A percentile compares a stretch with the other conserved stretches of the same genome.
These are phyloP conservation scores for Paramormyrops kingsleyae DNA, from an alignment of 2,113 vertebrate genomes.

Conservation along the genomic window DNA sequence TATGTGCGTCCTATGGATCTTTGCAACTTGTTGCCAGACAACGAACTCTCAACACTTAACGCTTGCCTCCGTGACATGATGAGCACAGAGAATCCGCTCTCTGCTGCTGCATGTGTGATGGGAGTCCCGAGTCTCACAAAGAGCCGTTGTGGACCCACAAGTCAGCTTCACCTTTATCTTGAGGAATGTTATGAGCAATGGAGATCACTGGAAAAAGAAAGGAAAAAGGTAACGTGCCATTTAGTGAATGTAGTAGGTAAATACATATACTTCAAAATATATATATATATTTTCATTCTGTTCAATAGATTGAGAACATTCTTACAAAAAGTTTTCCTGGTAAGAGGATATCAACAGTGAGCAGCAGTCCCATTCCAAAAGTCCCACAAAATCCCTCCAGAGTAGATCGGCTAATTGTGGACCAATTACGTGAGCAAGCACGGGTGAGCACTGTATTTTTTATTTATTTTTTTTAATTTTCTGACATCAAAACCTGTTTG, in stretches of 20 bases:
- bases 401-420: constrained; percentile 56
- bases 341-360: constrained; percentile 33
- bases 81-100: constrained; percentile 43
- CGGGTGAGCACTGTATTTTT: constrained; percentile 44
- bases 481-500: neutral
- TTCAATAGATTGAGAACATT: constrained; percentile 48
- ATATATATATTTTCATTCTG: constrained; percentile 7
- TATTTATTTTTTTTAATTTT: neutral
- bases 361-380: constrained; percentile 39
- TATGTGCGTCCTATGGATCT: constrained; percentile 36
- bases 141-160: constrained; percentile 49
- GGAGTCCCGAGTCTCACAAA: constrained; percentile 38
- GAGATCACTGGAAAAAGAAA: constrained; percentile 67
- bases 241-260: neutral
- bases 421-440: constrained; percentile 53
- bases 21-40: constrained; percentile 39
- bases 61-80: constrained; percentile 43
- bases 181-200: constrained; percentile 73
- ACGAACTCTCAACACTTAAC: constrained; percentile 46
- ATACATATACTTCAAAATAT: neutral
- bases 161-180: constrained; percentile 57
- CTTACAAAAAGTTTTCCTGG: constrained; percentile 48
- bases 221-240: constrained; percentile 63
- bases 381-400: constrained; percentile 48
- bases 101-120: constrained; percentile 35